These are phyloP conservation scores for Nipponacmea schrenckii DNA, from an alignment of 2,888 invertebrate genomes.

Conservation along the genomic window DNA sequence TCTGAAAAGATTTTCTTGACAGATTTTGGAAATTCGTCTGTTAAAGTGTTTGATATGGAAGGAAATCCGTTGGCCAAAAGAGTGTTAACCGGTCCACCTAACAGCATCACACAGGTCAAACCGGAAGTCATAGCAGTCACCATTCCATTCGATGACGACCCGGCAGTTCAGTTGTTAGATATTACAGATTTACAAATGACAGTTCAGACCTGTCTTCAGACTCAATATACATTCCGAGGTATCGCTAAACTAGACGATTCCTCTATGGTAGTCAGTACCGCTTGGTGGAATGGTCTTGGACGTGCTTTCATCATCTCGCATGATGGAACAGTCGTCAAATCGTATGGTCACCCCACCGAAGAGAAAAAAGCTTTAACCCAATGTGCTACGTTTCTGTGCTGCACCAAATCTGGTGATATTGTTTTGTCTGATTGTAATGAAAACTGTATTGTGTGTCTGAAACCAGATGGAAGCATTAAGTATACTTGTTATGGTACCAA, in stretches of 20 bases:
- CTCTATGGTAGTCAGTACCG: background rate
- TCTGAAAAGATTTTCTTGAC: background rate
- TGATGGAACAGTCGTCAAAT: background rate
- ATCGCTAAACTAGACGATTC: slow-evolving; percentile 1
- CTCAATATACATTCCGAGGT: background rate
- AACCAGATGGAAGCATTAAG: background rate
- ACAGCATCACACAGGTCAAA: background rate
- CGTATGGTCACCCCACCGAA: background rate
- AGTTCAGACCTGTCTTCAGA: background rate
- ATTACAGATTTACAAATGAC: background rate
- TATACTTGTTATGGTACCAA: background rate
- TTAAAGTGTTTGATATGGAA: background rate
- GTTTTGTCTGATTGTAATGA: slow-evolving; percentile 1
- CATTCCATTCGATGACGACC: background rate
- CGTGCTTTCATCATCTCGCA: background rate
- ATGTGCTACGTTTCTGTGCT: slow-evolving; percentile 5
- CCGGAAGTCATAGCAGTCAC: background rate
- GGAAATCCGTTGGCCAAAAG: background rate
- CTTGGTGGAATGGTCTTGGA: background rate
- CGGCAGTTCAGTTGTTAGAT: background rate
- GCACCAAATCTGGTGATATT: background rate
- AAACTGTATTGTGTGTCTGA: background rate
- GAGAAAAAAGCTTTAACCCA: background rate
- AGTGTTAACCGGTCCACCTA: background rate
- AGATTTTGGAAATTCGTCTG: background rate